Conservation (phyloP, 2,888 invertebrate genomes). For the Siphlonurus alternatus region DNA sequence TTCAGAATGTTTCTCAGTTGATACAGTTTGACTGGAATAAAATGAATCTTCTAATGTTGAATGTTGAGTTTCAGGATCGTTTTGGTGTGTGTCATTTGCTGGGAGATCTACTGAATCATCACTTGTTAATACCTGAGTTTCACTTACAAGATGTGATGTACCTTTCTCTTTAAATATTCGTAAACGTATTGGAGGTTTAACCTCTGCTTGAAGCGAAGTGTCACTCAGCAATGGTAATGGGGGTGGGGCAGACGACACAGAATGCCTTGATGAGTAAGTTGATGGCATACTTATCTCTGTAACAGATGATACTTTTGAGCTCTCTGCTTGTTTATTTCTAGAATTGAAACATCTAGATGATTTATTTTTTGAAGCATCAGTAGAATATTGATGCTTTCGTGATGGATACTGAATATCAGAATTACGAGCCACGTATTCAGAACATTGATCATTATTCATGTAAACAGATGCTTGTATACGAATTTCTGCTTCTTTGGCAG, state of each 20-base stretch:
- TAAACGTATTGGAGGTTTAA: conserved; percentile 67
- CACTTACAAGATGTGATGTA: conserved; percentile 24
- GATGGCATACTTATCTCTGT: background rate
- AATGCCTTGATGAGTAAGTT: conserved; percentile 7
- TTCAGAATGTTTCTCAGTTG: background rate
- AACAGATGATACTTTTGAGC: background rate
- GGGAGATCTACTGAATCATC: background rate
- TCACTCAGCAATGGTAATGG: conserved; percentile 10
- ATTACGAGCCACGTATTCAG: background rate
- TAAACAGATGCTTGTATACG: background rate
- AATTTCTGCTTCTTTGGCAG: background rate
- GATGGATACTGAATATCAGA: background rate
- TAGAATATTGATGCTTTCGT: background rate
- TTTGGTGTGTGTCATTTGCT: background rate
- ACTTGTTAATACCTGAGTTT: conserved; percentile 12
- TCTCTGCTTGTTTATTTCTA: background rate
- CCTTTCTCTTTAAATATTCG: conserved; percentile 59
- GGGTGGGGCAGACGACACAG: conserved; percentile 11
- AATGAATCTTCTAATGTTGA: background rate
- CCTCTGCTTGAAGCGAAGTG: conserved; percentile 19
- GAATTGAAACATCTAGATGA: background rate
- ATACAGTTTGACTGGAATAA: background rate
- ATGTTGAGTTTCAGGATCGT: background rate
- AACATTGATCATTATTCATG: background rate
- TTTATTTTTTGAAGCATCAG: background rate